Percentiles rank a stretch among this genome's conserved stretches.
Evolutionary conservation across 2,888 invertebrate genomes (phyloP).

Genomic region (Bruchidius siliquastri): DNA sequence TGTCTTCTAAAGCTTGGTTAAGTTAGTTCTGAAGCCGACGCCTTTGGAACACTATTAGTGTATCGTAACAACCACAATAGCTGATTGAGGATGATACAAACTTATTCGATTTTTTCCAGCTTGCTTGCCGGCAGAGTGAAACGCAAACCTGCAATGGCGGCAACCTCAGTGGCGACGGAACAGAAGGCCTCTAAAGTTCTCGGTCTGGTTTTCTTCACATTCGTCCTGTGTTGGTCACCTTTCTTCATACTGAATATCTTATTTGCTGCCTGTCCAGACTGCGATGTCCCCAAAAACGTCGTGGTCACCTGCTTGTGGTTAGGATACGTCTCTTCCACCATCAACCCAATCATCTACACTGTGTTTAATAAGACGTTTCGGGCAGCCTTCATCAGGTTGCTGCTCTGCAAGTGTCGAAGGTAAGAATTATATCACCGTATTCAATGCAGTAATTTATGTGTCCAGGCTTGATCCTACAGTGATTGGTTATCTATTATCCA

Average conservation of each 20-base stretch:
- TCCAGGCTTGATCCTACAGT: too few relatives aligned
- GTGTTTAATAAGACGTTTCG: constrained; percentile 88
- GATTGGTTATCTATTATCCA: too few relatives aligned
- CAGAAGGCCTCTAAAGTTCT: constrained; percentile 93
- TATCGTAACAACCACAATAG: too few relatives aligned
- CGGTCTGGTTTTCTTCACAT: constrained; percentile 87
- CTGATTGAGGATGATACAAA: too few relatives aligned
- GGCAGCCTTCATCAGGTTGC: constrained; percentile 73
- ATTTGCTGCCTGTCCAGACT: constrained; percentile 78
- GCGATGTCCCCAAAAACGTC: constrained; percentile 69
- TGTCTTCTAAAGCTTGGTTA: too few relatives aligned
- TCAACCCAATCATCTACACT: constrained; percentile 92
- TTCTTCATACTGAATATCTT: constrained; percentile 86
- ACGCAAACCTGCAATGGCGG: constrained; percentile 61
- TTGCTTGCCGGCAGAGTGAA: constrained; percentile 67
- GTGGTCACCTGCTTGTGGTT: constrained; percentile 85
- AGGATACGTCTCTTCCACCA: constrained; percentile 87
- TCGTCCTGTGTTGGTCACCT: constrained; percentile 90
- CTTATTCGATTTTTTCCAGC: too few relatives aligned
- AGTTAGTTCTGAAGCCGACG: too few relatives aligned
- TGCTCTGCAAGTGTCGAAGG: constrained; percentile 74
- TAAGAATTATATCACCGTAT: constrained; percentile 35
- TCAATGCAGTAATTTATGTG: too few relatives aligned
- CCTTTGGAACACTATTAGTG: too few relatives aligned
- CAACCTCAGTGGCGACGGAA: constrained; percentile 82